Evolutionary conservation across 2,888 invertebrate species (phyloP).

Genomic region (Athalia cordata): DNA sequence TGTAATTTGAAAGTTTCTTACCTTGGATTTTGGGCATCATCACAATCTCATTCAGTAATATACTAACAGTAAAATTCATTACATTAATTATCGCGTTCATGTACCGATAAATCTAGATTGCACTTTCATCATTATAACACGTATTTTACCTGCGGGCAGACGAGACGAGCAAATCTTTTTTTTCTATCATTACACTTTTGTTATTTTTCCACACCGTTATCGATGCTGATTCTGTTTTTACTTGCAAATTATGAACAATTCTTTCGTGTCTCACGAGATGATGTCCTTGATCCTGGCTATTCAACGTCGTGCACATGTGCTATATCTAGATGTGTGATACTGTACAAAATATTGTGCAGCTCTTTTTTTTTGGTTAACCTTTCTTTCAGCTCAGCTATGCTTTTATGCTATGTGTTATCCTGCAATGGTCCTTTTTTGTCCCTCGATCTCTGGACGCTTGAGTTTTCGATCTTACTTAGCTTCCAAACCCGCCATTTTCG

Average conservation of each 20-base stretch:
- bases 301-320: not conserved
- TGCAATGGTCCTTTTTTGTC: too few species aligned
- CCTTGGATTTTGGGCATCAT: too few species aligned
- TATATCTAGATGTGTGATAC: not conserved
- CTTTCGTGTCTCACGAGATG: constrained; percentile 20
- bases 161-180: constrained; percentile 13
- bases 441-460: too few species aligned
- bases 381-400: too few species aligned
- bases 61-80: constrained; percentile 3
- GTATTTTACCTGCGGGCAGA: constrained; percentile 29
- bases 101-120: not conserved
- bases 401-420: too few species aligned
- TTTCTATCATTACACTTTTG: constrained; percentile 9
- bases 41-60: too few species aligned
- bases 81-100: not conserved
- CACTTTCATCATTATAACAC: not conserved
- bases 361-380: not conserved
- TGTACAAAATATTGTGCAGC: not conserved
- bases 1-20: too few species aligned
- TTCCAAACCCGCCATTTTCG: too few species aligned
- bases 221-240: not conserved
- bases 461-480: too few species aligned
- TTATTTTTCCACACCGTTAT: constrained; percentile 22
- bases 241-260: not conserved
- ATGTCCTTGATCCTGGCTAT: constrained; percentile 22